Base-by-base conservation (phyloP, 2,888 invertebrate genomes). In the Spodoptera picta region DNA sequence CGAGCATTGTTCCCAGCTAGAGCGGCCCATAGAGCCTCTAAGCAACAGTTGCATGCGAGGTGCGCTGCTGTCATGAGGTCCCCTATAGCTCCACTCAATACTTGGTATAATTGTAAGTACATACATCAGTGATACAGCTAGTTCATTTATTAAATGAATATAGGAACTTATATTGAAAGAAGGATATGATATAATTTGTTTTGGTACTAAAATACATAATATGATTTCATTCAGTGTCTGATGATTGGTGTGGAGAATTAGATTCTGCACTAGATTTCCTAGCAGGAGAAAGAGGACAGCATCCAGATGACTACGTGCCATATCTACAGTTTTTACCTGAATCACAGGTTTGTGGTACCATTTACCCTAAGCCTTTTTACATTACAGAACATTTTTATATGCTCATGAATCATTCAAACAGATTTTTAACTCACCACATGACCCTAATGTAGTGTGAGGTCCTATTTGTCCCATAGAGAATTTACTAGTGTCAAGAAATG, bases 1-100 rank as follows among this genome's bases (percentile, higher is more conserved):
- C 95, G 99, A 5, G 98, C 98, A 82, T 95, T 99, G 63, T 98
- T 99, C 81, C 97, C 97, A 57, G 97, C 98, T 0, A 96, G 97
- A 5, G 96, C 96, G 1, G 98, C 98, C 75, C 98, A 98, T 83
- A 95, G 98, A 49, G 97, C 98, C 90, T 97, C 97, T 31, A 96
- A 97, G 69, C 95, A 95, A 6, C 96, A 97, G 84, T 90, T 99
- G 89, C 96, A 97, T 85, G 95, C 97, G 77, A 95, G 97, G 52
- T 95, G 98, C 31, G 93, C 95, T 57, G 95, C 96, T 1, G 98
- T 98, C 95, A 96, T 98, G 83, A 95, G 96, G 56, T 97, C 97
- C 83, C 97, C 97, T 0, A 97, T 97, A 52, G 97, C 97, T 1
- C 97, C 97, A 0, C 92, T 97, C 6, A 98, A 98, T 78, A 97